phyloP scores from a whole-genome alignment of 1,140 invertebrate species.

The Cotesia vestalis region DNA sequence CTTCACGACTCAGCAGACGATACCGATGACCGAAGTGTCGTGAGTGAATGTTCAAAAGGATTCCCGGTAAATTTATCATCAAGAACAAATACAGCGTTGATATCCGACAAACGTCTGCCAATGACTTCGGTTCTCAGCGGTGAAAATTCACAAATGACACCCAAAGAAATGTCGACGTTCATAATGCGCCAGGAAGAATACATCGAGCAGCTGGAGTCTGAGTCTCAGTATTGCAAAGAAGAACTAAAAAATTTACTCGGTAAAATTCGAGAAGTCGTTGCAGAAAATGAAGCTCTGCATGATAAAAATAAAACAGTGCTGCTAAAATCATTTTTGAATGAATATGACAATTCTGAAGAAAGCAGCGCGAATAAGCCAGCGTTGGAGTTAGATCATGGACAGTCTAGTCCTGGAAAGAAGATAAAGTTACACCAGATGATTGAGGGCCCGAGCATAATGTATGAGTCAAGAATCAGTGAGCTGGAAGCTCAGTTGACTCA shows the following conservation, averaged over 20 bases:
- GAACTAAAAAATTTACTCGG: slow-evolving; percentile 77
- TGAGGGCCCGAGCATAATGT: slow-evolving; percentile 77
- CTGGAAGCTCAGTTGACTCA: slow-evolving; percentile 83
- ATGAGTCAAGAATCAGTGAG: slow-evolving; percentile 84
- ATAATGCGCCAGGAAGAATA: slow-evolving; percentile 86
- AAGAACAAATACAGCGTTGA: not conserved
- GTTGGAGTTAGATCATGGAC: slow-evolving; percentile 47
- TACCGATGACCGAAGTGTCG: slow-evolving; percentile 51
- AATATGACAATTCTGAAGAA: slow-evolving; percentile 64
- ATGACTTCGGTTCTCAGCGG: slow-evolving; percentile 26
- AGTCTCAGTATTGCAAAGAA: slow-evolving; percentile 81
- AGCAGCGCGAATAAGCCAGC: slow-evolving; percentile 1
- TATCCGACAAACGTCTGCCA: slow-evolving; percentile 29
- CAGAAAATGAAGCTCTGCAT: slow-evolving; percentile 81
- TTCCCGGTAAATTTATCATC: slow-evolving; percentile 43
- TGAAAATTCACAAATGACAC: slow-evolving; percentile 42
- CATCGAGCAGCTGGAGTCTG: slow-evolving; percentile 82
- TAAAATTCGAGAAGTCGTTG: slow-evolving; percentile 84
- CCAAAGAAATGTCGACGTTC: slow-evolving; percentile 73
- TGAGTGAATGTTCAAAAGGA: slow-evolving; percentile 49
- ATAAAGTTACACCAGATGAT: slow-evolving; percentile 63
- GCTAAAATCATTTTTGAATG: slow-evolving; percentile 67
- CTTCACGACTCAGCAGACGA: slow-evolving; percentile 54
- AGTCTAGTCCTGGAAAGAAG: slow-evolving; percentile 50
- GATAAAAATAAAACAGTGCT: slow-evolving; percentile 75